Percentiles rank a stretch among this genome's conserved stretches.
phyloP scores from a whole-genome alignment of 2,797 vertebrate species.

The Tolypeutes matacus region DNA sequence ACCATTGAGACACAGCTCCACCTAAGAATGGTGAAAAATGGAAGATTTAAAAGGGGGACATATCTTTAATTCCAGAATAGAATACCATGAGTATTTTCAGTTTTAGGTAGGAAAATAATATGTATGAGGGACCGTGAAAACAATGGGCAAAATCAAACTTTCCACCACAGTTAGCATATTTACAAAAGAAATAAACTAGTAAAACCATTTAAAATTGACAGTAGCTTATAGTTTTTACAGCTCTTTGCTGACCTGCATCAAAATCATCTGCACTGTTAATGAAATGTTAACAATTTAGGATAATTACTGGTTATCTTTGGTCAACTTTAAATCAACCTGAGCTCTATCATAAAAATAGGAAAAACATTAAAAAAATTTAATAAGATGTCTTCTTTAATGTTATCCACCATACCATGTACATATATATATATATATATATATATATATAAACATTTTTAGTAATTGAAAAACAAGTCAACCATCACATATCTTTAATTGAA shows the following conservation, averaged over 20 bases:
- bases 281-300: background rate
- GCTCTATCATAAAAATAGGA: background rate
- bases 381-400: background rate
- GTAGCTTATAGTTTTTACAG: background rate
- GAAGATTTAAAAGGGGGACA: background rate
- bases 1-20: no score
- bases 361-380: background rate
- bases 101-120: background rate
- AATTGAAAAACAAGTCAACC: background rate
- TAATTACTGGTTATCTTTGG: background rate
- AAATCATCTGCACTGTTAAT: background rate
- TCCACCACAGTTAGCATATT: background rate
- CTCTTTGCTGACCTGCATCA: background rate
- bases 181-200: no score
- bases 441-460: background rate
- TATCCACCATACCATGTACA: background rate
- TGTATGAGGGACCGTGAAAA: background rate
- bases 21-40: fast-evolving
- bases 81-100: background rate
- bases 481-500: background rate
- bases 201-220: fast-evolving
- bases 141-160: background rate
- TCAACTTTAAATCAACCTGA: background rate
- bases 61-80: background rate
- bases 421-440: no score